These are phyloP conservation scores for Lepidocyrtoides sp. DNA, from an alignment of 2,888 invertebrate genomes.

Conservation along the genomic window DNA sequence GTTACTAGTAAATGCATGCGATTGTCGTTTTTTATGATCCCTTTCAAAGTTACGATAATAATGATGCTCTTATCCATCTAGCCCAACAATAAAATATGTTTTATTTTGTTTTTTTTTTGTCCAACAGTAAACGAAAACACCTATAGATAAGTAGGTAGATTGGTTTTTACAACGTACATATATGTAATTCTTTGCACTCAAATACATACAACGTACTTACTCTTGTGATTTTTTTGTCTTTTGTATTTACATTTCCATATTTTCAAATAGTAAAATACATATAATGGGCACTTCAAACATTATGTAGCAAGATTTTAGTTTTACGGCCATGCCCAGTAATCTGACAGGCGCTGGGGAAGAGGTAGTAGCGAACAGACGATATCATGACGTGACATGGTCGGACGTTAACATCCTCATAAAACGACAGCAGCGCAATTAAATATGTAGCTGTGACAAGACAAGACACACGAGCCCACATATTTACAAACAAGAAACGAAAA, in stretches of 20 bases:
- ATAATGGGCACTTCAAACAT: not conserved
- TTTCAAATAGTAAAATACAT: slow-evolving; percentile 29
- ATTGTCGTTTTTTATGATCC: not conserved
- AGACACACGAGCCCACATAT: slow-evolving; percentile 58
- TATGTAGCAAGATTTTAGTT: not conserved
- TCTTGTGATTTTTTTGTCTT: slow-evolving; percentile 43
- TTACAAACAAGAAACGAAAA: slow-evolving; percentile 26
- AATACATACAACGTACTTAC: too few relatives aligned
- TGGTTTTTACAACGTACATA: not conserved
- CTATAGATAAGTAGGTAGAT: not conserved
- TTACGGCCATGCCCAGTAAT: slow-evolving; percentile 2
- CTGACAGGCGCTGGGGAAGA: slow-evolving; percentile 43
- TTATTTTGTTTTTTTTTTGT: too few relatives aligned
- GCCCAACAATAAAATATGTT: too few relatives aligned
- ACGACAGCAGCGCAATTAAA: slow-evolving; percentile 62
- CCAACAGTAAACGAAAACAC: too few relatives aligned
- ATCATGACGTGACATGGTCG: slow-evolving; percentile 54
- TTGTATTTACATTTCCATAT: slow-evolving; percentile 41
- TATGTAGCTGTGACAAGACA: slow-evolving; percentile 32
- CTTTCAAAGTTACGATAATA: not conserved
- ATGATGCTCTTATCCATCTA: not conserved
- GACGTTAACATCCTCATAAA: slow-evolving; percentile 71
- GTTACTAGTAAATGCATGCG: not conserved
- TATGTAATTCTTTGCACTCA: not conserved
- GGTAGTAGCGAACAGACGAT: slow-evolving; percentile 3